Base-by-base conservation (phyloP, 1,140 invertebrate genomes). In the Drosophila suzukii region DNA sequence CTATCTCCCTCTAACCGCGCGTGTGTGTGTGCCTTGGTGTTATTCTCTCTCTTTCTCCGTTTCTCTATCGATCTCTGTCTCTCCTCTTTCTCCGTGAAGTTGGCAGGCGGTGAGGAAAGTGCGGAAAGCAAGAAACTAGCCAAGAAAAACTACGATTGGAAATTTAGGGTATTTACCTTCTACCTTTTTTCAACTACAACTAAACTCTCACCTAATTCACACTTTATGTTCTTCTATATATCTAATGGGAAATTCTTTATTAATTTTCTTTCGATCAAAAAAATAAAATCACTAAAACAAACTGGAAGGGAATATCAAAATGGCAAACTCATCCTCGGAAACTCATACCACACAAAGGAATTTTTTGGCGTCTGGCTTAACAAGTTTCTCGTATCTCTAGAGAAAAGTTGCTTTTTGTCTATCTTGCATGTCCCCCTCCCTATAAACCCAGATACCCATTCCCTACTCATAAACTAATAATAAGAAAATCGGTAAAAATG, bases 71-170 rank as follows among this genome's bases (percentile, higher is more conserved):
- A 27, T 46, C 47, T 46, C 63, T 60, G 13, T 59, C 65, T 77
- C 58, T 32, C 30, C 30, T 73, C 43, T 36, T 24, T 56, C 65
- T 34, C 36, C 51, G 44, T 55, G 36, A 71, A 92, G 90, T 91
- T 91, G 92, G 86, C 93, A 67, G 86, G 84, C 93, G 93, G 93
- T 92, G 94, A 93, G 92, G 94, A 94, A 92, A 85, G 73, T 72
- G 84, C 72, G 84, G 90, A 91, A 88, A 92, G 93, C 92, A 94
- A 94, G 85, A 93, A 93, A 77, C 92, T 94, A 92, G 83, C 83
- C 70, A 93, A 95, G 93, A 95, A 95, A 94, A 95, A 94, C 84
- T 95, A 95, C 94, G 95, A 96, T 93, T 96, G 95, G 95, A 96
- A 96, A 94, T 96, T 96, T 95, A 94, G 95, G 95, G 95, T 96